Conservation (phyloP, 2,888 invertebrate species). For the Teinopalpus imperialis region DNA sequence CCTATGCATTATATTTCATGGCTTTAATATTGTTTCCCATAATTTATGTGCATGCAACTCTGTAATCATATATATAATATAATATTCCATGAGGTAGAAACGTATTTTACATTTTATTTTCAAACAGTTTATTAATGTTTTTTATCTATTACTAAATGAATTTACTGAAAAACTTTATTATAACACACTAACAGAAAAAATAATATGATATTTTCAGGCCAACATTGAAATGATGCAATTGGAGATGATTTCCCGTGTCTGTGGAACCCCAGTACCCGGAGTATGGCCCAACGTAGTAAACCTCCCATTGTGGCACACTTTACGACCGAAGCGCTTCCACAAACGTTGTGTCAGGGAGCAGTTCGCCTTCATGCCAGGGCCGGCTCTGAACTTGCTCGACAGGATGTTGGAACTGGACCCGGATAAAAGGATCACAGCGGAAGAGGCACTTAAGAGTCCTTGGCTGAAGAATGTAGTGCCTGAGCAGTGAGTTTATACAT, state of each 20-base stretch:
- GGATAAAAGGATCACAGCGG: constrained; percentile 94
- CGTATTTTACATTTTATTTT: too few relatives aligned
- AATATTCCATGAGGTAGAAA: too few relatives aligned
- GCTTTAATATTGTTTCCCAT: too few relatives aligned
- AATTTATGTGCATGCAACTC: too few relatives aligned
- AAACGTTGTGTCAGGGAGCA: constrained; percentile 94
- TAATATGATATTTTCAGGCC: constrained; percentile 86
- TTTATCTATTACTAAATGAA: too few relatives aligned
- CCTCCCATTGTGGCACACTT: constrained; percentile 94
- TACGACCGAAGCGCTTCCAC: constrained; percentile 95
- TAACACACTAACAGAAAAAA: too few relatives aligned
- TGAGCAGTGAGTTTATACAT: constrained; percentile 86
- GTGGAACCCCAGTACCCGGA: constrained; percentile 97
- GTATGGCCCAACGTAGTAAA: constrained; percentile 98
- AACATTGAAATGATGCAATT: constrained; percentile 96
- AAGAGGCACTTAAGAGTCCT: constrained; percentile 94
- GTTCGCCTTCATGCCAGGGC: constrained; percentile 94
- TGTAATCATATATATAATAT: too few relatives aligned
- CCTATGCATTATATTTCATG: too few relatives aligned
- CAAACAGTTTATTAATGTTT: too few relatives aligned
- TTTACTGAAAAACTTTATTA: too few relatives aligned
- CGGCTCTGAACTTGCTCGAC: constrained; percentile 95
- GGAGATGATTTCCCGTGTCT: constrained; percentile 95
- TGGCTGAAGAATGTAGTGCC: constrained; percentile 97
- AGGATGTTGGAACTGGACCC: constrained; percentile 98